Evolutionary conservation across 2,797 vertebrate species (phyloP), one percentile per base, ranked within the genome.

Genomic region (Propithecus deckenii): DNA sequence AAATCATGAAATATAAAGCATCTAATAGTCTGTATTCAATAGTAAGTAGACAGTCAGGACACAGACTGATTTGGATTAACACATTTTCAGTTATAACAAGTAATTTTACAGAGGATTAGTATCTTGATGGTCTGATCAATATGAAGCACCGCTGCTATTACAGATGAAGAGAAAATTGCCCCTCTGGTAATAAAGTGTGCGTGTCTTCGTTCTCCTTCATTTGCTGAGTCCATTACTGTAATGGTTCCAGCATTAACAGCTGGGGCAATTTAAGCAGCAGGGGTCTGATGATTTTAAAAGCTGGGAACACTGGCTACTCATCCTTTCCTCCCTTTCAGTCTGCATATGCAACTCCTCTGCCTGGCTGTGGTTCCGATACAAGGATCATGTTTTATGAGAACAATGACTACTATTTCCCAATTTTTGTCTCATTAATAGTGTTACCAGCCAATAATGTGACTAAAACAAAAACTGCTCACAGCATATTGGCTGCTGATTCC

Each of bases 71-170:
- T 98, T 98, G 98, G 99, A 99, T 99, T 99, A 99, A 99, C 99
- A 99, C 99, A 98, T 99, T 98, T 99, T 99, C 99, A 96, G 99
- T 99, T 98, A 99, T 99, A 99, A 99, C 98, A 98, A 99, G 99
- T 99, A 99, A 99, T 99, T 99, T 99, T 99, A 99, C 99, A 99
- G 99, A 99, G 99, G 99, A 99, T 99, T 99, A 99, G 99, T 99
- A 98, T 99, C 99, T 99, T 99, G 99, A 99, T 99, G 99, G 99
- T 98, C 99, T 99, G 99, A 99, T 99, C 99, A 99, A 99, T 99
- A 99, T 98, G 98, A 98, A 98, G 99, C 99, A 99, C 99, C 98
- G 98, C 98, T 98, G 99, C 99, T 99, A 99, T 99, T 99, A 99
- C 99, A 99, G 99, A 99, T 99, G 99, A 99, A 99, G 99, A 99